phyloP scores from a whole-genome alignment of 2,888 invertebrate species.

The Furcula furcula region DNA sequence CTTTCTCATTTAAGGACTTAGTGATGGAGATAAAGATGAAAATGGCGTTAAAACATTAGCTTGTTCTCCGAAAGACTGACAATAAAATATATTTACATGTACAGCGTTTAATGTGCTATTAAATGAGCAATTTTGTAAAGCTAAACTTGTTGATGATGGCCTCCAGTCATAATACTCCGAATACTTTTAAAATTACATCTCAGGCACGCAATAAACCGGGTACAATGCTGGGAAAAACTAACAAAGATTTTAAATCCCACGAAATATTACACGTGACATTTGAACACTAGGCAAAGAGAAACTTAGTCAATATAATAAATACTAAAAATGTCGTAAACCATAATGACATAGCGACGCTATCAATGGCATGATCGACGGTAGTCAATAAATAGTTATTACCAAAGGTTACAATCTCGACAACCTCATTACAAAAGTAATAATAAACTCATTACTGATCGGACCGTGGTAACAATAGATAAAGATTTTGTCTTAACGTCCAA shows the following conservation, averaged over 20 bases:
- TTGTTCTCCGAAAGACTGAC: slow-evolving; percentile 18
- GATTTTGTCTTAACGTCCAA: slow-evolving; percentile 20
- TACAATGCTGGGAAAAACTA: slow-evolving; percentile 11
- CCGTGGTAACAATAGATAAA: slow-evolving; percentile 34
- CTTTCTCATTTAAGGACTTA: slow-evolving; percentile 11
- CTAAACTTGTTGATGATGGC: slow-evolving; percentile 22
- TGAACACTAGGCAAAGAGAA: background rate
- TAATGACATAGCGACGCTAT: too few species aligned
- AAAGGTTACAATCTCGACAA: slow-evolving; percentile 41
- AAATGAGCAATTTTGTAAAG: slow-evolving; percentile 21
- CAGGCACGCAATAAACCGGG: slow-evolving; percentile 15
- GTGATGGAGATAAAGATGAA: slow-evolving; percentile 15
- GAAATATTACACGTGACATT: background rate
- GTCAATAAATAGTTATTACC: slow-evolving; percentile 32
- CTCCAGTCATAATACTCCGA: slow-evolving; percentile 10
- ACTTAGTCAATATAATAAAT: background rate
- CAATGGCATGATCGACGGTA: slow-evolving; percentile 25
- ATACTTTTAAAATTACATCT: slow-evolving; percentile 15
- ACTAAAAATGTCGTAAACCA: too few species aligned
- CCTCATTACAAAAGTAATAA: slow-evolving; percentile 44
- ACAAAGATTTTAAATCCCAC: slow-evolving; percentile 16
- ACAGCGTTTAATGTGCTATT: slow-evolving; percentile 24
- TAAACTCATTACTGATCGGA: slow-evolving; percentile 43
- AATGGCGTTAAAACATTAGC: slow-evolving; percentile 12
- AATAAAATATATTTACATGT: slow-evolving; percentile 23